Conservation (phyloP, 2,888 invertebrate genomes). For the Rhopalosiphum nymphaeae region DNA sequence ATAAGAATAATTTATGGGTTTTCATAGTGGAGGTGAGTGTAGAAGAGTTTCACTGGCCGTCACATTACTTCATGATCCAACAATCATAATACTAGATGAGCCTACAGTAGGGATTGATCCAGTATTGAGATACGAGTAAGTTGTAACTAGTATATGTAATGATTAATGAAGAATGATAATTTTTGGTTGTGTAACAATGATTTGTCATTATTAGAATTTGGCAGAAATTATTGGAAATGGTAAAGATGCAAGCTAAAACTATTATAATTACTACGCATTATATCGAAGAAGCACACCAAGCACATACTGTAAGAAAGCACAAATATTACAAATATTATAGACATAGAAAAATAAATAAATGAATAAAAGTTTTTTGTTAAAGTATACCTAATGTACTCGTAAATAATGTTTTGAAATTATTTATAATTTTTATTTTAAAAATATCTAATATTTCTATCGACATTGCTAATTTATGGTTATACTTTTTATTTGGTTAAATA, state of each 20-base stretch:
- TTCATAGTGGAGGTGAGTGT: constrained; percentile 37
- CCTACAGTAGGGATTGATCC: constrained; percentile 42
- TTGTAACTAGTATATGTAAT: background rate
- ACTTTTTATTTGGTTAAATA: background rate
- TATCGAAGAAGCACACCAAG: constrained; percentile 45
- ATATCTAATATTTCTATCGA: background rate
- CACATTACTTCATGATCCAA: constrained; percentile 40
- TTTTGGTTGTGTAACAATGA: background rate
- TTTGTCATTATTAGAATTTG: constrained; percentile 50
- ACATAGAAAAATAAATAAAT: background rate
- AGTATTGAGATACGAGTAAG: constrained; percentile 39
- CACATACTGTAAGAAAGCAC: constrained; percentile 14
- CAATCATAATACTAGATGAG: constrained; percentile 47
- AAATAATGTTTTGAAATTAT: background rate
- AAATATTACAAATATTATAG: background rate
- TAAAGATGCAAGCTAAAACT: constrained; percentile 24
- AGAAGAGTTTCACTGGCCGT: constrained; percentile 42
- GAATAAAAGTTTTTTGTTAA: background rate
- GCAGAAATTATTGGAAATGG: constrained; percentile 49
- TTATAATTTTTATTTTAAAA: background rate
- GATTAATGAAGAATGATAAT: background rate
- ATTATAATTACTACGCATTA: constrained; percentile 57
- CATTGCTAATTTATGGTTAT: background rate
- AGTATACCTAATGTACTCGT: background rate
- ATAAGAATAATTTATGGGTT: constrained; percentile 21